Evolutionary conservation across 2,888 invertebrate genomes (phyloP).

Genomic region (Cheilosia variabilis): DNA sequence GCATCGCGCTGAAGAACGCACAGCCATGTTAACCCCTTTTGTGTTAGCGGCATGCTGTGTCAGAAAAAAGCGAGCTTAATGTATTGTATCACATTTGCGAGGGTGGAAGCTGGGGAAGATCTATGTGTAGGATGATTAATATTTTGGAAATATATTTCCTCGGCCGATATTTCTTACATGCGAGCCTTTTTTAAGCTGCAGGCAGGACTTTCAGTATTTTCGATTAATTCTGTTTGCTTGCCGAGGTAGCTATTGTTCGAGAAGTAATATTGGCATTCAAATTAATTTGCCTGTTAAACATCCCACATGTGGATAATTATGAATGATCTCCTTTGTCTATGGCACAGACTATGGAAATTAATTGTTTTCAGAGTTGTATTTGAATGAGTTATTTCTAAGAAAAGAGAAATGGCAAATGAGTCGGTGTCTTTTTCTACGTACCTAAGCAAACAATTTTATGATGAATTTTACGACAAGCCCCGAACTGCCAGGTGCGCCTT

Average conservation of each 20-base stretch:
- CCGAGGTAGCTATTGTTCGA: neutral
- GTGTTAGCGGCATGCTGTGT: neutral
- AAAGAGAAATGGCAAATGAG: too few relatives aligned
- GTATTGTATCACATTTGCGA: slow-evolving; percentile 3
- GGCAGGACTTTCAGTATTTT: neutral
- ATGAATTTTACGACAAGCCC: too few relatives aligned
- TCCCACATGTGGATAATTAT: neutral
- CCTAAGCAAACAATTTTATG: too few relatives aligned
- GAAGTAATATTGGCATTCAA: neutral
- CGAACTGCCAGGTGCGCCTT: too few relatives aligned
- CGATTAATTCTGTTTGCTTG: neutral
- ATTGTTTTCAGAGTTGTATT: too few relatives aligned
- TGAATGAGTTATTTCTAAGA: too few relatives aligned
- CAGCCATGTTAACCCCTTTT: slow-evolving; percentile 44
- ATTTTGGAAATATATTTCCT: slow-evolving; percentile 2
- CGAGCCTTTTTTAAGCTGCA: neutral
- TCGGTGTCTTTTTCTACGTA: too few relatives aligned
- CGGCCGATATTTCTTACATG: neutral
- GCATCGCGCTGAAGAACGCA: slow-evolving; percentile 41
- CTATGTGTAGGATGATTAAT: slow-evolving; percentile 10
- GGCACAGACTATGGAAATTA: neutral
- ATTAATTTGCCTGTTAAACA: slow-evolving; percentile 8
- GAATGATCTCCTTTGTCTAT: neutral
- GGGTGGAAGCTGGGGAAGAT: neutral
- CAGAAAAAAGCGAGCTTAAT: neutral